These are phyloP conservation scores for Gobio occitaniae DNA, from an alignment of 2,797 vertebrate species.

Conservation along the genomic window DNA sequence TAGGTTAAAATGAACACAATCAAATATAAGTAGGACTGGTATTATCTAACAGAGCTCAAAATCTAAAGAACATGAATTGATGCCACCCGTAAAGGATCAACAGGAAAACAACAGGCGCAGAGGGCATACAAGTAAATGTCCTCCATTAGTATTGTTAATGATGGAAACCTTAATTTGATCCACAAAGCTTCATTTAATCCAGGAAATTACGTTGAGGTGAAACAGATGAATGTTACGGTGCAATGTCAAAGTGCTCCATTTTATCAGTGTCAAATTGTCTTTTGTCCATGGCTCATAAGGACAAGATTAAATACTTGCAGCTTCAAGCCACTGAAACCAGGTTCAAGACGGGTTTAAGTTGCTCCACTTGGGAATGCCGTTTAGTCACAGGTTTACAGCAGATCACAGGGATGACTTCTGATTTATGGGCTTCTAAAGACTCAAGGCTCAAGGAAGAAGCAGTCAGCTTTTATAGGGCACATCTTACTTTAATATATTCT, in stretches of 20 bases:
- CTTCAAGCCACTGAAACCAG: not conserved
- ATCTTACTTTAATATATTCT: conserved; percentile 3
- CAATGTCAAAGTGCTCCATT: not conserved
- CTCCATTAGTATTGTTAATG: not conserved
- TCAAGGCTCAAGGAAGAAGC: not conserved
- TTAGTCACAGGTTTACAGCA: not conserved
- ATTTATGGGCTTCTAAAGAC: not conserved
- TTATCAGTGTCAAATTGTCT: not conserved
- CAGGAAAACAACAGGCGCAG: not conserved
- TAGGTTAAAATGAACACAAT: not conserved
- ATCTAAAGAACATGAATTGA: not conserved
- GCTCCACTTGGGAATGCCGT: not conserved
- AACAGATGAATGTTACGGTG: not conserved
- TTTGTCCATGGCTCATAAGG: not conserved
- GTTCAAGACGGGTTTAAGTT: not conserved
- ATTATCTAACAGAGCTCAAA: not conserved
- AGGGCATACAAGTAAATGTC: not conserved
- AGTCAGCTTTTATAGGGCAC: not conserved
- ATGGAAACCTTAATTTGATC: not conserved
- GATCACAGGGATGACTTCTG: not conserved
- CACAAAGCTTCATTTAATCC: not conserved
- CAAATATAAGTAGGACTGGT: not conserved
- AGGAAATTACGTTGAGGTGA: not conserved
- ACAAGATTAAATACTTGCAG: not conserved
- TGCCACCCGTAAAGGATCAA: not conserved